Percentiles rank a stretch among this genome's conserved stretches.
These are phyloP conservation scores for Auanema sp. DNA, from an alignment of 2,888 invertebrate species.

Conservation along the genomic window DNA sequence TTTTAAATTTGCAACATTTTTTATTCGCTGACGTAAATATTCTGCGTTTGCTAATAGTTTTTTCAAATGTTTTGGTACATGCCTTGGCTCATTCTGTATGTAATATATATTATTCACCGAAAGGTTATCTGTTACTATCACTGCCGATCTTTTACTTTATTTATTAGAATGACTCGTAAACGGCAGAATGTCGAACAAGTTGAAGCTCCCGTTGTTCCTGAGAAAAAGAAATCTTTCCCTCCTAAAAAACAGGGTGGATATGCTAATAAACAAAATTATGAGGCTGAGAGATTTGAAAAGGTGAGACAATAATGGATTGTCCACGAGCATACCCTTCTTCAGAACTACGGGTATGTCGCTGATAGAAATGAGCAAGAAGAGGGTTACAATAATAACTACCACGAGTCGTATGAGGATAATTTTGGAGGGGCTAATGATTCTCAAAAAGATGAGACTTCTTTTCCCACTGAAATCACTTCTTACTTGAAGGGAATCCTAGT, in stretches of 20 bases:
- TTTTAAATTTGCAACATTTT: neutral
- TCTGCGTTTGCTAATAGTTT: slow-evolving; percentile 26
- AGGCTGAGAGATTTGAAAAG: slow-evolving; percentile 22
- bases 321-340: slow-evolving; percentile 6
- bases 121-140: neutral
- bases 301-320: slow-evolving; percentile 8
- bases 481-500: slow-evolving; percentile 37
- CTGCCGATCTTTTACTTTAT: neutral
- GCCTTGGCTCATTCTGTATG: no score
- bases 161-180: slow-evolving; percentile 35
- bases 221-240: neutral
- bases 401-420: slow-evolving; percentile 1
- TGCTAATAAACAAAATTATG: slow-evolving; percentile 12
- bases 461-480: slow-evolving; percentile 39
- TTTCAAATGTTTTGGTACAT: slow-evolving; percentile 10
- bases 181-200: slow-evolving; percentile 33
- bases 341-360: slow-evolving; percentile 31
- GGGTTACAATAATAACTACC: slow-evolving; percentile 1
- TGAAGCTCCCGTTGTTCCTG: slow-evolving; percentile 9
- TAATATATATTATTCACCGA: neutral
- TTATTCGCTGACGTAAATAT: slow-evolving; percentile 18
- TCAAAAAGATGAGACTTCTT: slow-evolving; percentile 15
- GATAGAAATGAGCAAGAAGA: slow-evolving; percentile 9
- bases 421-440: neutral
- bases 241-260: slow-evolving; percentile 4